Conservation (phyloP, 2,797 vertebrate genomes). For the Acipenser transmontanus region DNA sequence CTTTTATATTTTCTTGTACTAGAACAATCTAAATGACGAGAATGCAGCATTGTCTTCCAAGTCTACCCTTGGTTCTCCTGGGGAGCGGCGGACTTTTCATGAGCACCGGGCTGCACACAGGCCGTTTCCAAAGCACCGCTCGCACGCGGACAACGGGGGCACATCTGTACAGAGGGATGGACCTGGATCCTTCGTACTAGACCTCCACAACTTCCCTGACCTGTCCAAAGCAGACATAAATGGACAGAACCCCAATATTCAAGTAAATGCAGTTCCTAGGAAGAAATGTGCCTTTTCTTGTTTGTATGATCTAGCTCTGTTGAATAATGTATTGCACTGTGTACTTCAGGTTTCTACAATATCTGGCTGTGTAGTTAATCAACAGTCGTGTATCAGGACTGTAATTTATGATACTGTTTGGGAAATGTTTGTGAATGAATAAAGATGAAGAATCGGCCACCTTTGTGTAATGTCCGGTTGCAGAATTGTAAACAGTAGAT, state of each 20-base stretch:
- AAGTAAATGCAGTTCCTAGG: conserved; percentile 60
- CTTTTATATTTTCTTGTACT: conserved; percentile 24
- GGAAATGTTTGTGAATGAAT: too few species aligned
- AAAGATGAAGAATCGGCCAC: too few species aligned
- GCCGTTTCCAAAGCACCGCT: conserved; percentile 65
- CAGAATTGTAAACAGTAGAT: too few species aligned
- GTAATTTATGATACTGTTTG: too few species aligned
- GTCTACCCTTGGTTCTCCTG: conserved; percentile 35
- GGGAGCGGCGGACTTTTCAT: conserved; percentile 51
- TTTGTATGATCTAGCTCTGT: too few species aligned
- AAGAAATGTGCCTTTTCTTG: too few species aligned
- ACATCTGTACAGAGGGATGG: conserved; percentile 75
- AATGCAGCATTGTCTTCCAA: conserved; percentile 34
- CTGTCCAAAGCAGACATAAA: conserved; percentile 94
- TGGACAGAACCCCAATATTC: conserved; percentile 93
- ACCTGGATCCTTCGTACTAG: conserved; percentile 80
- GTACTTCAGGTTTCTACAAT: too few species aligned
- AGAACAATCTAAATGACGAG: conserved; percentile 68
- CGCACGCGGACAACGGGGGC: conserved; percentile 53
- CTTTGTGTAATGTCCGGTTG: too few species aligned
- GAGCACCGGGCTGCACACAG: conserved; percentile 62
- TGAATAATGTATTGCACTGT: too few species aligned
- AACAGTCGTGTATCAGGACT: too few species aligned
- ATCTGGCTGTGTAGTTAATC: too few species aligned
- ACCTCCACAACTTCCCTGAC: conserved; percentile 93